Percentiles rank a stretch among this genome's conserved stretches.
phyloP scores from a whole-genome alignment of 2,888 invertebrate species.

The Caenorhabditis doughertyi region DNA sequence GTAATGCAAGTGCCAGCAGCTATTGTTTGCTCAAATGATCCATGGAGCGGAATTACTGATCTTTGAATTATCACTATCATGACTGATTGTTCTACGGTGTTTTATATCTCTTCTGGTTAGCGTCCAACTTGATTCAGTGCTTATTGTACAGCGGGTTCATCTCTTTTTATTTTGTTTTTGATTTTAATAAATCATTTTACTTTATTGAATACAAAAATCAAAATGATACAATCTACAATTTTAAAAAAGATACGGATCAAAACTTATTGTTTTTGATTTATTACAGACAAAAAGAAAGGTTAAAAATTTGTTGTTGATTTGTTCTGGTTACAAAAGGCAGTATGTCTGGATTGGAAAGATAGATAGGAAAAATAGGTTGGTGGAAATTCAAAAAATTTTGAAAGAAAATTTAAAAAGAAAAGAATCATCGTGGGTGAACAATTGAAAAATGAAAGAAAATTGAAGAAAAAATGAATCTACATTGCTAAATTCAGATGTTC shows the following conservation, averaged over 20 bases:
- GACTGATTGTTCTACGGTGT: constrained; percentile 42
- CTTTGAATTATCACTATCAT: constrained; percentile 46
- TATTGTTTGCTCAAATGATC: constrained; percentile 65
- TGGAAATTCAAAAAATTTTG: neutral
- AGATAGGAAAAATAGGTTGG: constrained; percentile 11
- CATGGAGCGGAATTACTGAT: constrained; percentile 73
- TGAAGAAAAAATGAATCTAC: too few relatives aligned
- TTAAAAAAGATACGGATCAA: constrained; percentile 21
- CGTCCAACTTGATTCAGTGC: constrained; percentile 23
- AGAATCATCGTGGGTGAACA: constrained; percentile 1
- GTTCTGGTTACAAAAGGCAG: constrained; percentile 52
- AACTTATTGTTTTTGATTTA: constrained; percentile 5
- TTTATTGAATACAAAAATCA: constrained; percentile 34
- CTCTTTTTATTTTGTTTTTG: too few relatives aligned
- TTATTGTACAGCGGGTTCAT: constrained; percentile 50
- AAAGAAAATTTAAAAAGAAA: neutral
- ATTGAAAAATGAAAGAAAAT: neutral
- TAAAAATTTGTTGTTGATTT: constrained; percentile 5
- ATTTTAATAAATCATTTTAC: constrained; percentile 35
- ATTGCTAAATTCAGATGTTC: constrained; percentile 44
- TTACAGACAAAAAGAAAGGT: constrained; percentile 27
- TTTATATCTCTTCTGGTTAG: constrained; percentile 17
- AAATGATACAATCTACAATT: constrained; percentile 37
- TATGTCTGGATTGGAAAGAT: constrained; percentile 33
- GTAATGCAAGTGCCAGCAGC: constrained; percentile 66